Conservation (phyloP, 1,140 invertebrate species). For the Eueides isabella region DNA sequence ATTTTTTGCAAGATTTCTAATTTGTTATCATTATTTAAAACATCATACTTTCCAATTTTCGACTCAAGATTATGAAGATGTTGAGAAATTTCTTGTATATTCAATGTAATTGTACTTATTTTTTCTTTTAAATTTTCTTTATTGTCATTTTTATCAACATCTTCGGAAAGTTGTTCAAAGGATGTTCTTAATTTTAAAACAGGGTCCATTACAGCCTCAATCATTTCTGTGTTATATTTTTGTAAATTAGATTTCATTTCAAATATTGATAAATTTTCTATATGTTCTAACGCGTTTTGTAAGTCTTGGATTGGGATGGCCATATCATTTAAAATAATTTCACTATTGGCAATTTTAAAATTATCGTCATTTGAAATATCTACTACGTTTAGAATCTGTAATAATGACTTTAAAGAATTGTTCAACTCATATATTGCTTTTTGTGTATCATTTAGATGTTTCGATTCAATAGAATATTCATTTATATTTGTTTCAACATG, state of each 20-base stretch:
- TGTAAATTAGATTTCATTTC: constrained; percentile 57
- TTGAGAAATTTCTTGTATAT: constrained; percentile 61
- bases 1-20: constrained; percentile 79
- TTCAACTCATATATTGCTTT: constrained; percentile 78
- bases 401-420: constrained; percentile 62
- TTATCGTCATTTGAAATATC: constrained; percentile 46
- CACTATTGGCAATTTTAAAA: constrained; percentile 48
- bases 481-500: constrained; percentile 81
- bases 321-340: constrained; percentile 76
- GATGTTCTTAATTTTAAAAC: constrained; percentile 67
- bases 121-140: constrained; percentile 50
- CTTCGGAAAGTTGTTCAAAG: constrained; percentile 65
- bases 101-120: constrained; percentile 58
- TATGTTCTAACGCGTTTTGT: constrained; percentile 76
- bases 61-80: constrained; percentile 58
- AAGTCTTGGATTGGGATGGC: constrained; percentile 82
- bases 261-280: constrained; percentile 66
- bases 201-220: constrained; percentile 69
- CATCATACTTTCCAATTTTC: constrained; percentile 62
- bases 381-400: constrained; percentile 61
- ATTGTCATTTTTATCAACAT: constrained; percentile 53
- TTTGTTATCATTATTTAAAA: constrained; percentile 76
- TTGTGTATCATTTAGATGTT: constrained; percentile 79
- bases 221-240: constrained; percentile 72
- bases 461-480: constrained; percentile 65